Base-by-base conservation (phyloP, 2,113 vertebrate species). In the Chloebia gouldiae region DNA sequence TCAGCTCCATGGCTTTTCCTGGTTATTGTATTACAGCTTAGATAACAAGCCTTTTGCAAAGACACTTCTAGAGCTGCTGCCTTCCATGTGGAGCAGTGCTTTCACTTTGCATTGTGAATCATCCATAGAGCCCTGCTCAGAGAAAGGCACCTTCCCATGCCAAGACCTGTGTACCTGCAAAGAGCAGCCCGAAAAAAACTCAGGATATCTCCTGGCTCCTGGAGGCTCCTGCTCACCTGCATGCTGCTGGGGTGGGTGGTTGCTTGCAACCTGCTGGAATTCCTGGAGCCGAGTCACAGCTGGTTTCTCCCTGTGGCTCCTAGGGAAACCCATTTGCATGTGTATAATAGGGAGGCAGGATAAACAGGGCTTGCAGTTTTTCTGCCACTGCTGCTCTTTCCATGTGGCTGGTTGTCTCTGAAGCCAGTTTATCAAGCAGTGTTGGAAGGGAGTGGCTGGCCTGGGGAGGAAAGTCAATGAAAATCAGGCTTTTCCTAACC, bases 351-450 rank as follows among this genome's bases (percentile, higher is more conserved):
- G 1, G 0, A 47, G 91, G 95, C 86, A 0, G 80, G 92, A 56
- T 92, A 77, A 91, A 81, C 85, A 90, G 81, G 90, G 94, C 81
- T 77, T 84, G 64, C 89, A 68, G 65, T 77, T 81, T 86, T 94
- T 86, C 65, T 95, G 81, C 85, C 1, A 1, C 69, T 69, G 91
- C 70, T 72, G 81, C 64, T 79, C 56, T 79, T 95, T 86, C 76
- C 54, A 73, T 82, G 86, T 8, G 25, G 64, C 50, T 90, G 81
- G 77, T 89, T 94, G 96, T 94, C 64, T 97, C 89, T 53, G 57
- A 90, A 97, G 96, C 95, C 93, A 96, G 95, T 97, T 96, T 94
- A 95, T 96, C 95, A 93, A 61, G 95, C 94, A 91, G 65, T 11
- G 57, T 82, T 82, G 83, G 93, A 47, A 93, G 95, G 97, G 96